Evolutionary conservation across 1,140 invertebrate species (phyloP), one percentile per base, ranked within the genome.

Genomic region (Drosophila tristis): DNA sequence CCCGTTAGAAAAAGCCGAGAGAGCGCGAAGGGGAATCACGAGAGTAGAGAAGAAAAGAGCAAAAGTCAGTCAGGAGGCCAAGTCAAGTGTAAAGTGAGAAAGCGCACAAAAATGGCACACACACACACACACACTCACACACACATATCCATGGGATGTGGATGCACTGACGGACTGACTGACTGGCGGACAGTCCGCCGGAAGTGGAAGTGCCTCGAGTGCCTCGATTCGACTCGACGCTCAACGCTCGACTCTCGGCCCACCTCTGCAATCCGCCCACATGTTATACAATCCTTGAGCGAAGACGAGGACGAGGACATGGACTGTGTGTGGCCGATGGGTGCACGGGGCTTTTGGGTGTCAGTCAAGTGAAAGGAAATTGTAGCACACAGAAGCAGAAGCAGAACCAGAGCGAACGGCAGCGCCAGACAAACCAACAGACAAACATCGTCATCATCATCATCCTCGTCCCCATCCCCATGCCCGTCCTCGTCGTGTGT

Each of bases 321-420:
- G 35, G 35, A 39, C 35, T 56, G 54, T 48, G 25, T 50, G 51
- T 55, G 51, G 35, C 13, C 47, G 73, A 59, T 66, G 65, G 66
- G 66, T 75, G 54, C 75, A 74, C 66, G 81, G 75, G 68, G 77
- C 74, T 80, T 85, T 85, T 85, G 81, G 82, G 67, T 89, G 85
- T 89, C 84, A 89, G 85, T 89, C 84, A 89, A 90, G 84, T 89
- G 84, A 89, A 89, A 89, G 84, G 84, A 89, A 89, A 89, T 89
- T 89, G 84, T 89, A 74, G 75, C 84, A 58, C 64, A 76, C 72
- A 76, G 16, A 15, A 20, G 11, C 16, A 51, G 13, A 15, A 15
- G 11, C 16, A 51, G 13, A 15, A 15, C 9, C 25, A 35, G 25
- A 35, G 23, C 8, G 35, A 31, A 7, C 20, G 8, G 16, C 26